These are phyloP conservation scores for Enteromius afrohamiltoni DNA, from an alignment of 2,797 vertebrate genomes.

Conservation along the genomic window DNA sequence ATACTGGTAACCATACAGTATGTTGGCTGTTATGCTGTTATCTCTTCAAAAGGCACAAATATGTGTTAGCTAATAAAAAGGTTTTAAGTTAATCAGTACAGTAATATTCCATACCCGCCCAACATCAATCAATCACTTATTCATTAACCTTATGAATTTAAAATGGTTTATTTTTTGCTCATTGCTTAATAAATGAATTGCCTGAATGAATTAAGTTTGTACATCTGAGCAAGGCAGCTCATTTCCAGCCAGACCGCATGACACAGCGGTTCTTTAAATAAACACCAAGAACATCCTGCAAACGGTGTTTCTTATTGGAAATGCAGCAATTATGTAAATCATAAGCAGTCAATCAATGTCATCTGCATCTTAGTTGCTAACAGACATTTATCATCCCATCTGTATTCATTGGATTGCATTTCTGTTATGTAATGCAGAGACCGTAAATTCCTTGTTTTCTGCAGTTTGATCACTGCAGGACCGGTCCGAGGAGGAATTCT, in stretches of 20 bases:
- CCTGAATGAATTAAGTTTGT: neutral
- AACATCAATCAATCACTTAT: slow-evolving; percentile 3
- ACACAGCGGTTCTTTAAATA: slow-evolving; percentile 18
- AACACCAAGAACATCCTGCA: slow-evolving; percentile 24
- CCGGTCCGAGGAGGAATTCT: slow-evolving; percentile 61
- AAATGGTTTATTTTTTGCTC: neutral
- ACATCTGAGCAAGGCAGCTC: neutral
- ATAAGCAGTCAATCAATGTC: slow-evolving; percentile 41
- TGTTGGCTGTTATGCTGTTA: no score
- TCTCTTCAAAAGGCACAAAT: no score
- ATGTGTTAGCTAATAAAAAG: neutral
- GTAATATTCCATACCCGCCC: neutral
- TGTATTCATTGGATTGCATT: neutral
- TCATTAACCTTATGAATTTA: slow-evolving; percentile 5
- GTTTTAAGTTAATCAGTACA: neutral
- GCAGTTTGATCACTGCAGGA: slow-evolving; percentile 55
- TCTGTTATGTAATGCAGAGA: slow-evolving; percentile 65
- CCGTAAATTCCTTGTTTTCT: slow-evolving; percentile 58
- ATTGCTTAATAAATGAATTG: slow-evolving; percentile 12
- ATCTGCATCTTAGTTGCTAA: slow-evolving; percentile 29
- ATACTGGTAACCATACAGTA: no score
- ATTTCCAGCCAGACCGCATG: neutral
- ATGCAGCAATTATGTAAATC: slow-evolving; percentile 30
- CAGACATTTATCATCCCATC: slow-evolving; percentile 35
- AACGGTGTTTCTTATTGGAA: slow-evolving; percentile 2